A percentile compares a stretch with the other conserved stretches of the same genome.
These are phyloP conservation scores for Zoanthus solanderi DNA, from an alignment of 92 coral and sea anemone species.

Conservation along the genomic window DNA sequence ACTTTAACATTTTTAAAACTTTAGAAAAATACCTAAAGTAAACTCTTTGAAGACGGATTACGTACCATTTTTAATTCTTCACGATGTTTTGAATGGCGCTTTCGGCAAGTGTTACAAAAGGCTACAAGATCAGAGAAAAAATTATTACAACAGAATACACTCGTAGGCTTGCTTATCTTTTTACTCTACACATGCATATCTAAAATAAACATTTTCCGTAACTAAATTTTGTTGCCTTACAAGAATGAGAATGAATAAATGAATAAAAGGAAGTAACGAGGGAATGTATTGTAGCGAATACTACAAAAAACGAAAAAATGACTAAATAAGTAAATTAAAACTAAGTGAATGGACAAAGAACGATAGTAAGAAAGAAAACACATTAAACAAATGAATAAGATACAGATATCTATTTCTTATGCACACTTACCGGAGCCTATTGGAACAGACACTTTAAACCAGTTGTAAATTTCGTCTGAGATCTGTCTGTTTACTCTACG, in stretches of 20 bases:
- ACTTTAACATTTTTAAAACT: too few species aligned
- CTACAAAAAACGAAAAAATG: too few species aligned
- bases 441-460: slow-evolving; percentile 34
- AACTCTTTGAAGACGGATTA: too few species aligned
- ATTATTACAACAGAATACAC: slow-evolving; percentile 18
- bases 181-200: slow-evolving; percentile 13
- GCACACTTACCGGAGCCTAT: slow-evolving; percentile 46
- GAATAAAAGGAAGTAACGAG: too few species aligned
- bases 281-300: too few species aligned
- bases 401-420: background rate
- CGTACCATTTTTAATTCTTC: too few species aligned
- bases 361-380: slow-evolving; percentile 26
- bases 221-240: too few species aligned
- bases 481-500: slow-evolving; percentile 35
- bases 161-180: slow-evolving; percentile 10
- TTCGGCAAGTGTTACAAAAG: slow-evolving; percentile 45
- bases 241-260: too few species aligned
- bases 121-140: slow-evolving; percentile 24
- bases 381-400: background rate
- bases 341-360: slow-evolving; percentile 11
- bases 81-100: slow-evolving; percentile 28
- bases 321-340: too few species aligned
- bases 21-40: too few species aligned
- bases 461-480: slow-evolving; percentile 30
- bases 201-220: slow-evolving; percentile 3